Conservation (phyloP, 37 sponge, comb jelly and placozoan species). For the Crambe crambe region DNA sequence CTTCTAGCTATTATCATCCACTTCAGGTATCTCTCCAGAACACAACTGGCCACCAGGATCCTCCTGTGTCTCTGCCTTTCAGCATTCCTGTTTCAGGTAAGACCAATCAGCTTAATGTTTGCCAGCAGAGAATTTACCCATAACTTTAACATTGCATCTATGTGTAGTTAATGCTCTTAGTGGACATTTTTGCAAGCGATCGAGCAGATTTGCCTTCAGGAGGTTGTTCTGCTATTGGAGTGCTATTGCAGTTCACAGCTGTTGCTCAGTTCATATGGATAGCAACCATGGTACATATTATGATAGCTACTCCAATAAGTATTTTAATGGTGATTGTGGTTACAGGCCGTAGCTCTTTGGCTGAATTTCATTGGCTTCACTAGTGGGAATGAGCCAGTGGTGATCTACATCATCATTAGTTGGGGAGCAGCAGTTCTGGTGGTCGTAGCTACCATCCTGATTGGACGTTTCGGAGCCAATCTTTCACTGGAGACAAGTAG, state of each 20-base stretch:
- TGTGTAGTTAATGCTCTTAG: slow-evolving; percentile 50
- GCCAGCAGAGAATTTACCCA: neutral
- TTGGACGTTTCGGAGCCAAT: slow-evolving; percentile 31
- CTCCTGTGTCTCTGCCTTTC: slow-evolving; percentile 54
- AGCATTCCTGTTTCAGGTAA: slow-evolving; percentile 49
- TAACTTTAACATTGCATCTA: neutral
- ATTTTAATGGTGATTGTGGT: neutral
- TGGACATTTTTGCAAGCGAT: slow-evolving; percentile 58
- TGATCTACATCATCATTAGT: slow-evolving; percentile 46
- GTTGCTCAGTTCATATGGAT: slow-evolving; percentile 71
- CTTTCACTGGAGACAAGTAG: neutral
- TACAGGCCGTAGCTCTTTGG: slow-evolving; percentile 73
- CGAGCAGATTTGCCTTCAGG: neutral
- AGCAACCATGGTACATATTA: slow-evolving; percentile 37
- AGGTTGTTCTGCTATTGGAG: slow-evolving; percentile 65
- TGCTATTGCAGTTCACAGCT: slow-evolving; percentile 57
- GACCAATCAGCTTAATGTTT: neutral
- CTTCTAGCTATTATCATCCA: slow-evolving; percentile 46
- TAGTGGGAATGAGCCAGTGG: slow-evolving; percentile 58
- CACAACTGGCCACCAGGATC: slow-evolving; percentile 52
- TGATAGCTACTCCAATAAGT: neutral
- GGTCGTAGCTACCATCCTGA: slow-evolving; percentile 48
- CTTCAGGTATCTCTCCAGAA: slow-evolving; percentile 45
- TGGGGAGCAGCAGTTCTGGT: slow-evolving; percentile 57
- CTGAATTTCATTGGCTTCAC: slow-evolving; percentile 66